Conservation (phyloP, 2,797 vertebrate genomes). For the Masticophis lateralis region DNA sequence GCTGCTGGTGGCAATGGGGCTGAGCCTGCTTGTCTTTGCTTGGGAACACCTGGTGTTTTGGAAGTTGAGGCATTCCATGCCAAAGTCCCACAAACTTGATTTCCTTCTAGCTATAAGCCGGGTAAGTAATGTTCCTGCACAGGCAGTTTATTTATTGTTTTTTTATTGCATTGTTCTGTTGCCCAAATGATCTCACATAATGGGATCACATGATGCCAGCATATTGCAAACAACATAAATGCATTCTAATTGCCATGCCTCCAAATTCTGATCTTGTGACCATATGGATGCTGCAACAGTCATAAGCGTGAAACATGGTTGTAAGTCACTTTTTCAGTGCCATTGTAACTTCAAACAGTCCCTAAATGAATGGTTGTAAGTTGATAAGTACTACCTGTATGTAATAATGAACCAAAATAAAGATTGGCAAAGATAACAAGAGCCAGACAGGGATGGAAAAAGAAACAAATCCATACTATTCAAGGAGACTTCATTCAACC, state of each 20-base stretch:
- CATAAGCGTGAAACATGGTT: background rate
- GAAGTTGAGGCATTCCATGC: slow-evolving; percentile 88
- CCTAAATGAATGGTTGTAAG: background rate
- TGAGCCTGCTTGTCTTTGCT: slow-evolving; percentile 94
- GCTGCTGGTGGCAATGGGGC: slow-evolving; percentile 98
- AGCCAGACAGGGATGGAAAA: background rate
- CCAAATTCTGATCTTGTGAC: background rate
- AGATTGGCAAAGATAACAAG: background rate
- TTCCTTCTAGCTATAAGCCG: slow-evolving; percentile 93
- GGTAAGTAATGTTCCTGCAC: slow-evolving; percentile 70
- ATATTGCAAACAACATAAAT: background rate
- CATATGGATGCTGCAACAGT: background rate
- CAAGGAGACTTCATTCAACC: background rate
- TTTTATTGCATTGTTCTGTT: background rate
- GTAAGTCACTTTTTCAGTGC: background rate
- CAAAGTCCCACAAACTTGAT: slow-evolving; percentile 84
- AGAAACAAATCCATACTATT: background rate
- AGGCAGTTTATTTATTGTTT: background rate
- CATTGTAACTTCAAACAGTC: background rate
- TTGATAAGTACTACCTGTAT: background rate
- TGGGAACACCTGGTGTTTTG: slow-evolving; percentile 98
- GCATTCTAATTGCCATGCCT: background rate
- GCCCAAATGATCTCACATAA: background rate
- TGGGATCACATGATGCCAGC: background rate
- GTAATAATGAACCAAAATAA: background rate